Base-by-base conservation (phyloP, 2,113 vertebrate genomes). In the Coracopsis vasa region DNA sequence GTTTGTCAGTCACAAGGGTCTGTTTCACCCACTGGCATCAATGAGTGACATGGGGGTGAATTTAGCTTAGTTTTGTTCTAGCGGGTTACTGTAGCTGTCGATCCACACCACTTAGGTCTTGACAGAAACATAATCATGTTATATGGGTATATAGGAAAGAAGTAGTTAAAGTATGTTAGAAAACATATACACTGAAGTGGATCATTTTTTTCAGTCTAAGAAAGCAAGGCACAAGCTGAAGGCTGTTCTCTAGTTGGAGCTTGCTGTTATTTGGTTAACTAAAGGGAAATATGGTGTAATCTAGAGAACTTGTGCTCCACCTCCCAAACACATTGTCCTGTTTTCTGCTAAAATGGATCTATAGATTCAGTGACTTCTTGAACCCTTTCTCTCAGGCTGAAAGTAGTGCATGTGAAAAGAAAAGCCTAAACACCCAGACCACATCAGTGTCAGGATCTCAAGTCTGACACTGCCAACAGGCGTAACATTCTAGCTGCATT, bases 121-220 rank as follows among this genome's bases (percentile, higher is more conserved):
- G 95, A 92, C 85, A 95, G 92, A 95, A 90, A 88, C 82, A 88
- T 91, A 93, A 92, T 93, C 74, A 37, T 96, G 88, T 94, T 95
- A 95, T 97, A 96, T 78, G 85, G 50, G 33, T 54, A 70, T 88
- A 28, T 92, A 88, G 0, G 0, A 71, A 90, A 94, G 84, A 89
- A 90, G 88, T 84, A 86, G 88, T 88, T 96, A 88, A 95, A 93
- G 64, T 95, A 71, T 95, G 93, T 94, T 94, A 92, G 86, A 92
- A 96, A 95, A 88, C 58, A 58, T 88, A 94, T 78, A 82, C 16
- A 0, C 73, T 90, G 88, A 95, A 95, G 94, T 80, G 72, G 79
- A 41, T 94, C 47, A 23, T 88, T 89, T 75, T 91, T 88, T 90
- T 64, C 58, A 67, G 75, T 10, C 79, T 78, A 39, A 64, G 79